Evolutionary conservation across 2,888 invertebrate species (phyloP).

Genomic region (Cepaea hortensis): DNA sequence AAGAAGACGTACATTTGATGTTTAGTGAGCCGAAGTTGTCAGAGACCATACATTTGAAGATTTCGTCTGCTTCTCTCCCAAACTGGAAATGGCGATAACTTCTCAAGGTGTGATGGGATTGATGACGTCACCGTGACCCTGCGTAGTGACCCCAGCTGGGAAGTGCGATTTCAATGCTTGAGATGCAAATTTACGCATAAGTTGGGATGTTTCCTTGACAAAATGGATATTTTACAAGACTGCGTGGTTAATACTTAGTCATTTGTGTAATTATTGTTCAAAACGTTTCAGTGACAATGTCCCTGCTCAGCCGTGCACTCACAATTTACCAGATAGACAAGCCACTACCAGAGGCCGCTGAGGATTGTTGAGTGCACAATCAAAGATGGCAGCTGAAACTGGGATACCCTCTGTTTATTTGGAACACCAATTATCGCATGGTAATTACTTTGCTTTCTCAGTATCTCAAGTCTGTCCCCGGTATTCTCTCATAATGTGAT

Average conservation of each 20-base stretch:
- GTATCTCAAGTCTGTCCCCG: background rate
- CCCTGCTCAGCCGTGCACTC: constrained; percentile 24
- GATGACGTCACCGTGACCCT: constrained; percentile 60
- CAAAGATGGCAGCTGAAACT: constrained; percentile 70
- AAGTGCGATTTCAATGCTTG: constrained; percentile 56
- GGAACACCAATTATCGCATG: constrained; percentile 54
- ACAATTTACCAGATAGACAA: constrained; percentile 55
- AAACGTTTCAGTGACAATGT: constrained; percentile 34
- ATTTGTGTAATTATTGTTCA: constrained; percentile 27
- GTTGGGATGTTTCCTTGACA: constrained; percentile 50
- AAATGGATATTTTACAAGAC: constrained; percentile 45
- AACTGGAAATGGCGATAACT: constrained; percentile 60
- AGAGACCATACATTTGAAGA: constrained; percentile 39
- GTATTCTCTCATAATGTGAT: background rate
- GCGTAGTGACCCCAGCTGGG: constrained; percentile 60
- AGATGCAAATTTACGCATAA: constrained; percentile 53
- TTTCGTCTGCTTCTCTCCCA: constrained; percentile 44
- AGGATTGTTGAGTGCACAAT: constrained; percentile 64
- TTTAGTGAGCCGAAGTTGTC: background rate
- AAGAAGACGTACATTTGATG: constrained; percentile 3
- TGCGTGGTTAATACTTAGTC: constrained; percentile 44
- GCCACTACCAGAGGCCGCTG: constrained; percentile 67
- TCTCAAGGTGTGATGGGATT: constrained; percentile 55
- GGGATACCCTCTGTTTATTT: constrained; percentile 70
- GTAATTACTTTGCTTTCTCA: constrained; percentile 55